phyloP scores from a whole-genome alignment of 2,797 vertebrate species.

The Sebastes minor region DNA sequence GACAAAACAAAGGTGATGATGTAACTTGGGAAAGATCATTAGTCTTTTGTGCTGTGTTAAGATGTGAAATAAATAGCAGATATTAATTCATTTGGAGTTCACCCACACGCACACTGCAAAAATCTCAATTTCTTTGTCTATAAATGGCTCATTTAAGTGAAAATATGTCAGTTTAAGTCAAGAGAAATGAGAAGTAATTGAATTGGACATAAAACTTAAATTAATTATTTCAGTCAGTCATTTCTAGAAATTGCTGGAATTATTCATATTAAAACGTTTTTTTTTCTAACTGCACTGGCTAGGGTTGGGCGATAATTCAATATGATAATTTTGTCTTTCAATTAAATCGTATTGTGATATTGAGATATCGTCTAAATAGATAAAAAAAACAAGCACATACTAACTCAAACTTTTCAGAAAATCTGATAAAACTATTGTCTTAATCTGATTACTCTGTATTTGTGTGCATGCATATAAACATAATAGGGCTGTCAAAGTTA shows the following conservation, averaged over 20 bases:
- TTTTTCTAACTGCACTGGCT: too few relatives aligned
- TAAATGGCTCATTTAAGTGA: neutral
- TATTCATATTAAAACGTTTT: neutral
- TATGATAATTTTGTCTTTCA: too few relatives aligned
- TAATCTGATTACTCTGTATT: too few relatives aligned
- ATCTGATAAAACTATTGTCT: too few relatives aligned
- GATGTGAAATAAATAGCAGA: neutral
- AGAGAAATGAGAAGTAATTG: neutral
- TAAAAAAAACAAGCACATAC: too few relatives aligned
- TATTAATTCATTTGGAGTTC: neutral
- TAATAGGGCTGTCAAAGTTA: too few relatives aligned
- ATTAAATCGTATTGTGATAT: too few relatives aligned
- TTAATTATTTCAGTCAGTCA: neutral
- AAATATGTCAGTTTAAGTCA: neutral
- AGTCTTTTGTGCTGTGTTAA: neutral
- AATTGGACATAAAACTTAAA: neutral
- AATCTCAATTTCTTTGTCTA: neutral
- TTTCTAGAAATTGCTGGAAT: neutral
- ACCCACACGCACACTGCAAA: neutral
- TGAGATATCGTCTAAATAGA: too few relatives aligned
- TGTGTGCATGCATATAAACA: too few relatives aligned
- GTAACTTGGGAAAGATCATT: neutral
- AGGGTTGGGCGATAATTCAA: too few relatives aligned
- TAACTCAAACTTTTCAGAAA: too few relatives aligned
- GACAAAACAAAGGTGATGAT: neutral